Base-by-base conservation (phyloP, 1,140 invertebrate genomes). In the Aphis gossypii region DNA sequence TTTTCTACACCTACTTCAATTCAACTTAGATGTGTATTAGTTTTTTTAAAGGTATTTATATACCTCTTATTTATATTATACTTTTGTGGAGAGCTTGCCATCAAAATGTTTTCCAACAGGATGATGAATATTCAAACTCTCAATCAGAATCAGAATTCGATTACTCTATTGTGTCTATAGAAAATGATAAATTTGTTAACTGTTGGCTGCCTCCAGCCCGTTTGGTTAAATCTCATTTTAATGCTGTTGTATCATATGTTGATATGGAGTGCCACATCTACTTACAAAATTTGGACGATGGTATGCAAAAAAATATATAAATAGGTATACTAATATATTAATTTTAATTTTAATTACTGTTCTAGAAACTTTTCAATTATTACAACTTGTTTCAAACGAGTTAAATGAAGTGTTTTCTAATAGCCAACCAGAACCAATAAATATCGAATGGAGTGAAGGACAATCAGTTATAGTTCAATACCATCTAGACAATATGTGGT, bases 401-500 rank as follows among this genome's bases (percentile, higher is more conserved):
- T 56, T 93, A 11, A 54, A 54, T 25, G 2, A 18, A 21, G 6
- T 86, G 21, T 93, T 56, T 44, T 23, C n/a, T 9, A 56, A 93
- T 51, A 86, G 48, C 35, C 94, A 95, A 48, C 95, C 95, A 0
- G 96, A 96, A 94, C 95, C 95, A 51, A 95, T 95, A 92, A 95
- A 96, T 94, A 94, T 95, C 23, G 95, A 95, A 93, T 97, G 96
- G 96, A 94, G 94, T 86, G 94, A 95, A 6, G 97, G 96, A 3
- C 96, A 97, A 93, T 95, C 96, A 0, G 97, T 97, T 94, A 95
- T 97, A 30, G 97, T 96, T 1, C 95, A 95, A 88, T 97, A 96
- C 95, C 96, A 96, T 94, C 30, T 95, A 11, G 96, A 97, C 94
- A 95, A 96, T 7, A 95, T 95, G 23, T 97, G 97, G 95, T 96